Evolutionary conservation across 2,797 vertebrate genomes (phyloP), one percentile per base, ranked within the genome.

Genomic region (Novumbra hubbsi): DNA sequence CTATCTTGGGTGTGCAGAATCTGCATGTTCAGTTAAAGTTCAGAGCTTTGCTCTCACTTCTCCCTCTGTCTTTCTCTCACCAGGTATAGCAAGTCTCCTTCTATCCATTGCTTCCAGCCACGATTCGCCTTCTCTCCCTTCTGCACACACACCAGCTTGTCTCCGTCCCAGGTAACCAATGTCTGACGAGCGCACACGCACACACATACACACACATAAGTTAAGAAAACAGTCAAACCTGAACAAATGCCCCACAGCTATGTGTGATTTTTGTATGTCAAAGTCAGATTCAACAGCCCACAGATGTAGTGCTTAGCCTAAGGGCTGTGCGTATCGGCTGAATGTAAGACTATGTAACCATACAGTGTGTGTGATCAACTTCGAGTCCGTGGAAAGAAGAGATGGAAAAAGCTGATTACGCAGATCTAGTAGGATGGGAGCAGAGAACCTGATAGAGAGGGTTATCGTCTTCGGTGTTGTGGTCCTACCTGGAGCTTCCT

Each of bases 81-180:
- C 94, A 96, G 79, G 79, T 98, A 87, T 38, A 99, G 90, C 73
- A 93, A 55, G 78, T 96, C 96, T 76, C 94, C 98, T 78, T 98
- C 96, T 4, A 99, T 92, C 98, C 98, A 99, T 0, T 98, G 95
- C 80, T 80, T 97, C 98, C 98, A 99, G 78, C 98, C 96, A 0
- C 98, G 94, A 71, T 98, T 98, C 15, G 92, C 90, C 82, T 99
- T 99, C 74, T 99, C 98, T 0, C 98, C 98, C 66, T 96, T 97
- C 89, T 99, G 97, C 55, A 97, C 93, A 65, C 94, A 94, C 69
- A 97, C 85, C 60, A 99, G 90, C 79, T 94, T 95, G 80, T 98
- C 94, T 1, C 96, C 97, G 1, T 99, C 95, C 97, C 97, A 98
- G 78, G 73, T 92, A 71, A 99, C 91, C 72, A 95, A 80, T 0